Evolutionary conservation across 1,140 invertebrate species (phyloP).

Genomic region (Platyscapa corneri): DNA sequence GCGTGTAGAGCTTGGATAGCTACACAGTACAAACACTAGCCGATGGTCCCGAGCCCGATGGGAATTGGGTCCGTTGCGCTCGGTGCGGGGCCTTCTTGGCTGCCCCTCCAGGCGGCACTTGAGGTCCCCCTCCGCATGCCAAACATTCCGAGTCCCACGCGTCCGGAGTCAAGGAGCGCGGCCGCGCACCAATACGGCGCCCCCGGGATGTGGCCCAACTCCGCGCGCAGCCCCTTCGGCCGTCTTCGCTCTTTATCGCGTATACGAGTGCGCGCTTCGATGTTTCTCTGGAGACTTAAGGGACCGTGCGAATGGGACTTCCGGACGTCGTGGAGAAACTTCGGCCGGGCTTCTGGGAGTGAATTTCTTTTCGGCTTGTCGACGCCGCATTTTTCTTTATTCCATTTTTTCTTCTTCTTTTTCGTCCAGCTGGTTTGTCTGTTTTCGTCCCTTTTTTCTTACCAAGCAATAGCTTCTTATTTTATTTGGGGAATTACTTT

Average conservation of each 20-base stretch:
- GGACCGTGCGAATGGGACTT: constrained; percentile 53
- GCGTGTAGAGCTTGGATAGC: no score
- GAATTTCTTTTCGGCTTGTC: constrained; percentile 46
- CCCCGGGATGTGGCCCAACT: neutral
- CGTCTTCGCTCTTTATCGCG: constrained; percentile 32
- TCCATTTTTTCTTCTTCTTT: neutral
- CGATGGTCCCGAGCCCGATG: neutral
- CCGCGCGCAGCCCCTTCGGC: constrained; percentile 4
- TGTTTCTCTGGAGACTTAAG: constrained; percentile 28
- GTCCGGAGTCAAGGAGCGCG: constrained; percentile 39
- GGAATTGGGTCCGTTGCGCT: constrained; percentile 46
- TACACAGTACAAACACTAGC: no score
- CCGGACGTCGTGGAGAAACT: constrained; percentile 33
- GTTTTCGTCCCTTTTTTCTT: constrained; percentile 16
- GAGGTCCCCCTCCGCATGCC: constrained; percentile 35
- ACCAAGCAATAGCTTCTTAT: neutral
- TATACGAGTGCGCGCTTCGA: constrained; percentile 39
- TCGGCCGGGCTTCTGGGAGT: constrained; percentile 45
- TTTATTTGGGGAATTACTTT: neutral
- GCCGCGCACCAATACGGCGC: constrained; percentile 44
- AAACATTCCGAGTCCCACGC: constrained; percentile 51
- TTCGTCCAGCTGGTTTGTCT: neutral
- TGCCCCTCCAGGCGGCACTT: neutral
- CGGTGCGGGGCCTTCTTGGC: neutral
- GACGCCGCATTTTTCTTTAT: constrained; percentile 14